Evolutionary conservation across 2,113 vertebrate species (phyloP).

Genomic region (Oryctolagus cuniculus): mOryCun1.1 NC_091445.1:30046501-30047000

Average conservation of each 20-base stretch:
- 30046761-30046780: background rate
- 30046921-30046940: background rate
- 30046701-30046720: background rate
- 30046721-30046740: background rate
- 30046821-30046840: background rate
- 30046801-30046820: background rate
- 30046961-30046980: background rate
- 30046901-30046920: background rate
- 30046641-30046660: background rate
- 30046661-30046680: background rate
- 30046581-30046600: background rate
- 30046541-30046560: background rate
- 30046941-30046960: background rate
- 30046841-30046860: background rate
- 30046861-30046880: constrained; percentile 20
- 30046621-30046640: background rate
- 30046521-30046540: background rate
- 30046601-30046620: background rate
- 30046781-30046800: background rate
- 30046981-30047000: background rate
- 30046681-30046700: background rate
- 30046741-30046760: background rate
- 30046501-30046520: background rate
- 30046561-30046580: background rate
- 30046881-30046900: background rate